Conservation (phyloP, 64 coral and sea anemone species). For the Stichodactyla helianthus region DNA sequence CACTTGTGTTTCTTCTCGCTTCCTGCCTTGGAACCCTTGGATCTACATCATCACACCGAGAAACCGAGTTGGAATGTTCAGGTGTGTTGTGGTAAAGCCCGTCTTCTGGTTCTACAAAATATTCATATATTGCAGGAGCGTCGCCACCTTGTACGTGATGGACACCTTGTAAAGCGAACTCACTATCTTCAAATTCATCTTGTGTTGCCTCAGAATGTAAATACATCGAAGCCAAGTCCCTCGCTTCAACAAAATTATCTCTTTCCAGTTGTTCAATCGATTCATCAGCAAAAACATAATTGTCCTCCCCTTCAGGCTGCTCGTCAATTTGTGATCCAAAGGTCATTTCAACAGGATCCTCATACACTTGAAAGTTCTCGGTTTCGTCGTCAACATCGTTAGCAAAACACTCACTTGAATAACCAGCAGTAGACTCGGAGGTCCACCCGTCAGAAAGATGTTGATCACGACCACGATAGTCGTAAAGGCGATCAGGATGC, state of each 20-base stretch:
- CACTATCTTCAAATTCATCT: neutral
- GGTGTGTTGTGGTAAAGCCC: neutral
- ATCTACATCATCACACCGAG: neutral
- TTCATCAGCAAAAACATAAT: slow-evolving; percentile 1
- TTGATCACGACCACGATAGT: neutral
- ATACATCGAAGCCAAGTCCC: neutral
- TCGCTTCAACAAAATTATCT: neutral
- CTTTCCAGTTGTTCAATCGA: neutral
- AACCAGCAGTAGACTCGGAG: slow-evolving; percentile 5
- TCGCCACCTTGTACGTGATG: neutral
- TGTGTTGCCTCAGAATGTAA: neutral
- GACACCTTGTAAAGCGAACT: neutral
- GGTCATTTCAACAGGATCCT: slow-evolving; percentile 24
- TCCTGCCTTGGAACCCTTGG: neutral
- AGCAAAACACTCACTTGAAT: slow-evolving; percentile 1
- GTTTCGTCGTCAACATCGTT: slow-evolving; percentile 18
- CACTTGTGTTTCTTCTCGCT: neutral
- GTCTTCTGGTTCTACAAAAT: neutral
- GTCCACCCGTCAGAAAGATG: slow-evolving; percentile 15
- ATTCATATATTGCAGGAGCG: neutral
- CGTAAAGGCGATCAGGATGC: neutral
- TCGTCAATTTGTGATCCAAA: slow-evolving; percentile 12
- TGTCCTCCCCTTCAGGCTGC: neutral
- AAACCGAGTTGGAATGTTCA: neutral
- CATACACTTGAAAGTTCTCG: neutral